A percentile compares a stretch with the other conserved stretches of the same genome.
Conservation (phyloP, 2,113 vertebrate species). For the Gavialis gangeticus region DNA sequence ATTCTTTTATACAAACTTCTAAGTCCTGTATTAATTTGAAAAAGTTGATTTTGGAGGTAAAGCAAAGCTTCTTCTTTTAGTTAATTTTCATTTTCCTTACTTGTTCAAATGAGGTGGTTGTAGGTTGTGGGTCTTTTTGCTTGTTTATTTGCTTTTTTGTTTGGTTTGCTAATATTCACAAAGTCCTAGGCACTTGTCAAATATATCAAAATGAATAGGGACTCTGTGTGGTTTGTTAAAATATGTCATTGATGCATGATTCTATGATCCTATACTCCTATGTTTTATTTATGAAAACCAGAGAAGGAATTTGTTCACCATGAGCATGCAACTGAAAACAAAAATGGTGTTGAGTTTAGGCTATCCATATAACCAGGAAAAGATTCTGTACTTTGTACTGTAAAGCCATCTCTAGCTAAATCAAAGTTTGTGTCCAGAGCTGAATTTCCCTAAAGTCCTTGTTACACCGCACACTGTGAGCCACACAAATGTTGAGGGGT, state of each 20-base stretch:
- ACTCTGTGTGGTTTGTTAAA: not conserved
- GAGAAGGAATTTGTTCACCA: constrained; percentile 47
- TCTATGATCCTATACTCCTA: not conserved
- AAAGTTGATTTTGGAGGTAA: no score
- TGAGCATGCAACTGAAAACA: not conserved
- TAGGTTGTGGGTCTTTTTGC: not conserved
- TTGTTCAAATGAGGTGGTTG: constrained; percentile 13
- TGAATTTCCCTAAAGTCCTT: not conserved
- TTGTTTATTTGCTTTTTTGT: not conserved
- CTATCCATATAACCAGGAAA: constrained; percentile 56
- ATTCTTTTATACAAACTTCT: not conserved
- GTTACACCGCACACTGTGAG: no score
- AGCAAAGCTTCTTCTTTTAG: not conserved
- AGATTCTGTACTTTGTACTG: not conserved
- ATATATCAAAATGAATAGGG: not conserved
- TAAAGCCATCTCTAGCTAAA: not conserved
- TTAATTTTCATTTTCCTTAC: constrained; percentile 4
- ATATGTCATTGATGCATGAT: not conserved
- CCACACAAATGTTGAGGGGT: no score
- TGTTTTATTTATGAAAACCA: constrained; percentile 14
- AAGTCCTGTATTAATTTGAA: not conserved
- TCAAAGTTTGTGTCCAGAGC: not conserved
- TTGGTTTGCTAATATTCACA: not conserved
- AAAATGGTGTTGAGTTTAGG: not conserved
- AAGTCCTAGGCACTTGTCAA: not conserved